A percentile compares a stretch with the other conserved stretches of the same genome.
phyloP scores from a whole-genome alignment of 2,797 vertebrate species.

The Catostomus latipinnis region DNA sequence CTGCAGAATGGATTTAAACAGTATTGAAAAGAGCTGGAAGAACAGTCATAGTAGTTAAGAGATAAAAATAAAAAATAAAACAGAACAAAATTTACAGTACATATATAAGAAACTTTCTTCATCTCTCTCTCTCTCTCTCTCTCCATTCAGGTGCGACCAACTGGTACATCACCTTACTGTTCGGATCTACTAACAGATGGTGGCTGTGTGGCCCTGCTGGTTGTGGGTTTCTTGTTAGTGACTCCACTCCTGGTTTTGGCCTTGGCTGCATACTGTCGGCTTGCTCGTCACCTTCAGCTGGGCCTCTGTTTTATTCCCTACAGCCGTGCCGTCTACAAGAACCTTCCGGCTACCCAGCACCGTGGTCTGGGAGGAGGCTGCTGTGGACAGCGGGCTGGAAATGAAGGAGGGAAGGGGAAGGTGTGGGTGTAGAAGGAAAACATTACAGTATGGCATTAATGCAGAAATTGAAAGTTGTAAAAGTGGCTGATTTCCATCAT shows the following conservation, averaged over 20 bases:
- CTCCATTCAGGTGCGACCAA: slow-evolving; percentile 78
- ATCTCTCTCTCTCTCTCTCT: too few relatives aligned
- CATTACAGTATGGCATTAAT: not conserved
- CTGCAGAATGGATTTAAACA: too few relatives aligned
- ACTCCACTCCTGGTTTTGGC: slow-evolving; percentile 89
- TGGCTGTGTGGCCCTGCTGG: slow-evolving; percentile 86
- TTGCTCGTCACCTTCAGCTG: slow-evolving; percentile 88
- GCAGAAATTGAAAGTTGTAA: not conserved
- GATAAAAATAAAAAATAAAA: too few relatives aligned
- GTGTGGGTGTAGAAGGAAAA: slow-evolving; percentile 71
- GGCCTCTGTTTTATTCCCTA: slow-evolving; percentile 91
- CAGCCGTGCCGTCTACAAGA: slow-evolving; percentile 89
- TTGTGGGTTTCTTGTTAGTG: slow-evolving; percentile 87
- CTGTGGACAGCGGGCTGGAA: slow-evolving; percentile 65
- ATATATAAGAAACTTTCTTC: too few relatives aligned
- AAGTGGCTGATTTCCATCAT: not conserved
- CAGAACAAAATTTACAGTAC: too few relatives aligned
- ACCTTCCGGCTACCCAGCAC: slow-evolving; percentile 72
- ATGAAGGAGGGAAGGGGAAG: slow-evolving; percentile 69
- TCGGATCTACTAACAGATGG: slow-evolving; percentile 80
- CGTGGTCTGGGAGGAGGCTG: slow-evolving; percentile 68
- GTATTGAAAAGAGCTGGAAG: too few relatives aligned
- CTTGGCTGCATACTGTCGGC: slow-evolving; percentile 87
- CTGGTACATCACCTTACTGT: slow-evolving; percentile 78
- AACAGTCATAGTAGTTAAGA: too few relatives aligned